These are phyloP conservation scores for Harpagifer antarcticus DNA, from an alignment of 2,797 vertebrate genomes.

Conservation along the genomic window DNA sequence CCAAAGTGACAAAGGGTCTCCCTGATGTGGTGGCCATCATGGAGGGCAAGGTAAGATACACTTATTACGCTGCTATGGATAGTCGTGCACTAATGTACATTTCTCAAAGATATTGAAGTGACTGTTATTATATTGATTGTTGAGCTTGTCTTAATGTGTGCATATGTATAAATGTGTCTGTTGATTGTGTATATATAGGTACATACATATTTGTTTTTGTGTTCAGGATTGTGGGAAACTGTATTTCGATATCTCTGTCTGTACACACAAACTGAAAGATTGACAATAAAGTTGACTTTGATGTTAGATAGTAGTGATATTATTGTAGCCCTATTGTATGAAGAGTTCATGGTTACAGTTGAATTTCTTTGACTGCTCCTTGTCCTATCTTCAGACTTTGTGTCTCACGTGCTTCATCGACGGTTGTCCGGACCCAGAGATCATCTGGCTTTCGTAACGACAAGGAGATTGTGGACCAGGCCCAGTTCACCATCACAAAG, in stretches of 20 bases:
- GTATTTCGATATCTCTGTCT: too few relatives aligned
- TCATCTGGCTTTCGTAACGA: conserved; percentile 95
- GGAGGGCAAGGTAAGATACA: conserved; percentile 91
- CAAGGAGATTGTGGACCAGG: conserved; percentile 81
- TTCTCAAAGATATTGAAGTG: too few relatives aligned
- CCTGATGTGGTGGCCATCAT: conserved; percentile 98
- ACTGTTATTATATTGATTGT: too few relatives aligned
- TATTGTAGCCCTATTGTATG: not conserved
- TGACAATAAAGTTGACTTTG: too few relatives aligned
- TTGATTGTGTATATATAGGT: too few relatives aligned
- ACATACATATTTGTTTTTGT: too few relatives aligned
- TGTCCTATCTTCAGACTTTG: conserved; percentile 85
- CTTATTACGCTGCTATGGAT: too few relatives aligned
- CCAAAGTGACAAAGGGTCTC: conserved; percentile 94
- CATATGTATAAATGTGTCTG: too few relatives aligned
- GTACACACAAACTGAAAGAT: too few relatives aligned
- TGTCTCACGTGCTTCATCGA: conserved; percentile 93
- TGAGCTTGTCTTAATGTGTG: too few relatives aligned
- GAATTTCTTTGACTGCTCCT: not conserved
- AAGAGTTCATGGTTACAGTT: not conserved
- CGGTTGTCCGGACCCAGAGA: conserved; percentile 92
- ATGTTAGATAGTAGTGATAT: not conserved
- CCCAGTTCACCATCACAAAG: conserved; percentile 89
- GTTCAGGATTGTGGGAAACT: too few relatives aligned
- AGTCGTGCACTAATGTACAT: too few relatives aligned